These are phyloP conservation scores for Melanchra persicariae DNA, from an alignment of 2,888 invertebrate genomes.

Conservation along the genomic window DNA sequence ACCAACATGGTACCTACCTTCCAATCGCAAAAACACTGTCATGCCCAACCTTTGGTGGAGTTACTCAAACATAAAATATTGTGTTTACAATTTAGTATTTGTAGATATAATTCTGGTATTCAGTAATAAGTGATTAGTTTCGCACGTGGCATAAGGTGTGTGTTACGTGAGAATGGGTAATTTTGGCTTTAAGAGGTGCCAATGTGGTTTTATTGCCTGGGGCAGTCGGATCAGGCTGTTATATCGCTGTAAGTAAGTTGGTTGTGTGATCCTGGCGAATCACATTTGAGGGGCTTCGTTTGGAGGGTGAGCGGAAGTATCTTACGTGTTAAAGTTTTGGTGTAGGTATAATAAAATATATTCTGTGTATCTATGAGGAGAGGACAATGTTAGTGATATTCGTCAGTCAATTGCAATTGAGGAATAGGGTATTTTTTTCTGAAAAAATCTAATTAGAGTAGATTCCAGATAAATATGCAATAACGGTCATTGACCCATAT, in stretches of 20 bases:
- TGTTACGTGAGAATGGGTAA: conserved; percentile 32
- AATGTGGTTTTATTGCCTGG: conserved; percentile 37
- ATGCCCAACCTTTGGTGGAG: background rate
- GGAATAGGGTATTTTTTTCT: too few species aligned
- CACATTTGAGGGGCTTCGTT: background rate
- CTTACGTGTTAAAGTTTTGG: background rate
- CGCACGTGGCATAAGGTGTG: conserved; percentile 5
- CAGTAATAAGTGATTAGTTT: conserved; percentile 67
- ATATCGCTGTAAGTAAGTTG: conserved; percentile 6
- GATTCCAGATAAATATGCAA: too few species aligned
- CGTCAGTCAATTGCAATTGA: too few species aligned
- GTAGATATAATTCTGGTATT: conserved; percentile 48
- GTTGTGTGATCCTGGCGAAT: conserved; percentile 8
- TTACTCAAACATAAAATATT: background rate
- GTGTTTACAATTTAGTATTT: background rate
- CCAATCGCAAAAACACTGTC: too few species aligned
- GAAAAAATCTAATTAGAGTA: too few species aligned
- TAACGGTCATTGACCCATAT: too few species aligned
- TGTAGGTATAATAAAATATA: background rate
- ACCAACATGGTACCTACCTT: too few species aligned
- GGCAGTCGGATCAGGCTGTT: conserved; percentile 15
- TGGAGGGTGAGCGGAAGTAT: background rate
- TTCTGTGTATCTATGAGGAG: background rate
- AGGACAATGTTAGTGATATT: background rate
- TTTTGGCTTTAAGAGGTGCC: conserved; percentile 31